Percentiles rank a stretch among this genome's conserved stretches.
Evolutionary conservation across 1,140 invertebrate genomes (phyloP).

Genomic region (Brachionus calyciflorus): DNA sequence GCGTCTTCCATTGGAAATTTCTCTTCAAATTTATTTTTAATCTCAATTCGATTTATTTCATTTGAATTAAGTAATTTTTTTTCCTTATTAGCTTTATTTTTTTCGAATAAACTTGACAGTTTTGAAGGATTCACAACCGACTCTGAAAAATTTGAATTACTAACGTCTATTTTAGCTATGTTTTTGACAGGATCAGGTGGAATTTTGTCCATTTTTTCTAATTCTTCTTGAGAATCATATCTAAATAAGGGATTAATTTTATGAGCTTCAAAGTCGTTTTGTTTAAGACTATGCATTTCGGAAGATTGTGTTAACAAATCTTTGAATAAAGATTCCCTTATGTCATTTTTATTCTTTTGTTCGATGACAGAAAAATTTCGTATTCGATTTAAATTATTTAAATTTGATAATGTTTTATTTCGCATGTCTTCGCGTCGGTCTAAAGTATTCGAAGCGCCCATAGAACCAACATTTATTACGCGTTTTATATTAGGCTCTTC

Average conservation of each 20-base stretch:
- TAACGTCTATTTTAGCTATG: slow-evolving; percentile 7
- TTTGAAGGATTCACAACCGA: background rate
- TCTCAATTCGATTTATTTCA: background rate
- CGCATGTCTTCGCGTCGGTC: background rate
- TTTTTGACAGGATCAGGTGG: background rate
- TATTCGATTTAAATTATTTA: background rate
- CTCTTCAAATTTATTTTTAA: background rate
- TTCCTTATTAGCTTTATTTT: background rate
- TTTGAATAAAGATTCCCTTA: background rate
- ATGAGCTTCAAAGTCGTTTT: background rate
- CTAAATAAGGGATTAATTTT: slow-evolving; percentile 37
- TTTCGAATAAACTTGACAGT: background rate
- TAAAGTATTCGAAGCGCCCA: background rate
- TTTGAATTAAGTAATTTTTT: background rate
- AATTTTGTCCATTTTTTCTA: background rate
- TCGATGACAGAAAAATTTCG: background rate
- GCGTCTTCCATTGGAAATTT: background rate
- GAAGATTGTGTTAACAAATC: background rate
- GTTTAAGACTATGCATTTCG: background rate
- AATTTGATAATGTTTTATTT: background rate
- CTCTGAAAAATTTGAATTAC: background rate
- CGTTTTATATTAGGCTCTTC: background rate
- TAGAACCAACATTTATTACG: background rate
- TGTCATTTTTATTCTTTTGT: background rate
- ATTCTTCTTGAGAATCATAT: background rate